A percentile compares a stretch with the other conserved stretches of the same genome.
Conservation (phyloP, 2,113 vertebrate genomes). For the Protobothrops flavoviridis region DNA sequence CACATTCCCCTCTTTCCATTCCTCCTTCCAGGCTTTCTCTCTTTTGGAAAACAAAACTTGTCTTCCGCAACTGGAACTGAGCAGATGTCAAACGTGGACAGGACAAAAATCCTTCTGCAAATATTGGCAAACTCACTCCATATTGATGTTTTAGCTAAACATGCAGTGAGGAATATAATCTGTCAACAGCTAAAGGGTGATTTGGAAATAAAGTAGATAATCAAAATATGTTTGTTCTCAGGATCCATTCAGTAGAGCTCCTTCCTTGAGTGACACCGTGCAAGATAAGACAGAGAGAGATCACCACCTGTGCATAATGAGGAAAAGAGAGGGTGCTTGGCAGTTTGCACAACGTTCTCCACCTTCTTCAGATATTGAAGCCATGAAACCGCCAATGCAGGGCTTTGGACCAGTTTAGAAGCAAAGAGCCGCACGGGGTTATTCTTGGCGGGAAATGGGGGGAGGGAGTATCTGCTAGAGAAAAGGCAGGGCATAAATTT, state of each 20-base stretch:
- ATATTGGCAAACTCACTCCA: background rate
- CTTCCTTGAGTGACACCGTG: background rate
- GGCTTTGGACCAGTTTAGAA: background rate
- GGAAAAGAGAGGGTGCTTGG: background rate
- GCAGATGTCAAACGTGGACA: constrained; percentile 17
- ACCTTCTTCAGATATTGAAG: background rate
- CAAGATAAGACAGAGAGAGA: background rate
- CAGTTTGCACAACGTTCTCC: background rate
- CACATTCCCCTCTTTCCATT: too few species aligned
- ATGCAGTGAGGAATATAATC: background rate
- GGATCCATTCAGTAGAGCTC: background rate
- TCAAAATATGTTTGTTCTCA: constrained; percentile 7
- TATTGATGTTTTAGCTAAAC: constrained; percentile 10
- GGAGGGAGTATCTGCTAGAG: background rate
- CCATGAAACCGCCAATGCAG: background rate
- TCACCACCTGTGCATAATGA: background rate
- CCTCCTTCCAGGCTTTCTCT: background rate
- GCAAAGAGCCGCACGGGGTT: background rate
- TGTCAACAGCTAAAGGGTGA: constrained; percentile 2
- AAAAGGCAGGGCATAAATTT: background rate
- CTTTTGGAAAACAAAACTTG: background rate
- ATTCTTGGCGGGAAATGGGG: background rate
- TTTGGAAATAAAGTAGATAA: background rate
- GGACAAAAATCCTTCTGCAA: constrained; percentile 18
- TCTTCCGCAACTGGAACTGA: background rate